Evolutionary conservation across 2,797 vertebrate genomes (phyloP).

Genomic region (Sitta carolinensis): DNA sequence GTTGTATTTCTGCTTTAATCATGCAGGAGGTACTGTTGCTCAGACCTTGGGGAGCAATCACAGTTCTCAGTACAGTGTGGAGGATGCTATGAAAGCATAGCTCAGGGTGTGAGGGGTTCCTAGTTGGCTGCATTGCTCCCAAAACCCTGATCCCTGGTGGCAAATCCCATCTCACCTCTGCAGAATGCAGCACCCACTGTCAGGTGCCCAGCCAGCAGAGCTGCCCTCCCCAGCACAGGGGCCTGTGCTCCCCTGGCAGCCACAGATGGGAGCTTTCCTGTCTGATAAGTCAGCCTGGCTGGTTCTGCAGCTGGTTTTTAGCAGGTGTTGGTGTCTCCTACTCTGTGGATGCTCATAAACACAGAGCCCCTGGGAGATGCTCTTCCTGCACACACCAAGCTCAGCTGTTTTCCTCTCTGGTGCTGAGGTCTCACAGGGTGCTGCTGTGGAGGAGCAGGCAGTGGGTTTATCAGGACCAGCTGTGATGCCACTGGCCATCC

Average conservation of each 20-base stretch:
- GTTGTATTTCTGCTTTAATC: not conserved
- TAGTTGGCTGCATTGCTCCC: not conserved
- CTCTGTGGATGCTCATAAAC: not conserved
- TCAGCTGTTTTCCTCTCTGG: not conserved
- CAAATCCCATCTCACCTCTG: not conserved
- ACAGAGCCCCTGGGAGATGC: too few species aligned
- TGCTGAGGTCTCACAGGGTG: not conserved
- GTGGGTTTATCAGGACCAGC: not conserved
- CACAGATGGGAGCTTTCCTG: not conserved
- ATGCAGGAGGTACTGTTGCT: not conserved
- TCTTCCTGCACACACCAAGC: not conserved
- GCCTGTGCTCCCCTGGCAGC: not conserved
- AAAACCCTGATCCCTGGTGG: not conserved
- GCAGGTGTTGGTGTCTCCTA: not conserved
- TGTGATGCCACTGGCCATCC: not conserved
- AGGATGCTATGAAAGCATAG: not conserved
- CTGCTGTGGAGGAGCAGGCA: not conserved
- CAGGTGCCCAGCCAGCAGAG: not conserved
- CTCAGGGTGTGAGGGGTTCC: not conserved
- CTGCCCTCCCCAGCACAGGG: not conserved
- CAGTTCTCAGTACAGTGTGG: fast-evolving
- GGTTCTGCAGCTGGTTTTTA: not conserved
- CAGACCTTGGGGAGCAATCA: not conserved
- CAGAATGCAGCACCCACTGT: not conserved
- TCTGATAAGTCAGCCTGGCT: fast-evolving